phyloP scores from a whole-genome alignment of 1,140 invertebrate genomes.

The Eciton burchellii region DNA sequence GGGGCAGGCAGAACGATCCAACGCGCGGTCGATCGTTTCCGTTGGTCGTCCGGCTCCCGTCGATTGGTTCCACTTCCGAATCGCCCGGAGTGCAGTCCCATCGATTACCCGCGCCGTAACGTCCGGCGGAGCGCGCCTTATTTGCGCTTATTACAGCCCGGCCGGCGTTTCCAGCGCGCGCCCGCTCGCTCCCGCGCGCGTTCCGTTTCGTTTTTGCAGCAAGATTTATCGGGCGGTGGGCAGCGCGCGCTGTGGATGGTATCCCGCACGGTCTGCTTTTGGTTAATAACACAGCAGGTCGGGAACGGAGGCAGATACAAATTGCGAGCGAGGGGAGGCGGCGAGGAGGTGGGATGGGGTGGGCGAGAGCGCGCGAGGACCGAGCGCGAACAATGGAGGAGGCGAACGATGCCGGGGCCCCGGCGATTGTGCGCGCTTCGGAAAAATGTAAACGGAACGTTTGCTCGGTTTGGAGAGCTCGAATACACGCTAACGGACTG shows the following conservation, averaged over 20 bases:
- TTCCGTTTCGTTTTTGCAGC: slow-evolving; percentile 28
- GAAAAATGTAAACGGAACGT: slow-evolving; percentile 47
- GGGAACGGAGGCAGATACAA: slow-evolving; percentile 51
- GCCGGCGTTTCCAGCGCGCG: slow-evolving; percentile 23
- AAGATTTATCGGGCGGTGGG: slow-evolving; percentile 47
- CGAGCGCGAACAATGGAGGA: slow-evolving; percentile 47
- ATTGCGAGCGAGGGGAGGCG: slow-evolving; percentile 30
- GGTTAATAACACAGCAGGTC: slow-evolving; percentile 58
- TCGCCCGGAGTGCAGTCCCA: slow-evolving; percentile 4
- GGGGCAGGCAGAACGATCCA: too few species aligned
- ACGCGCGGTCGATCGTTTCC: too few species aligned
- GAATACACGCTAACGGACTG: slow-evolving; percentile 47
- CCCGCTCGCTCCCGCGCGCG: not conserved
- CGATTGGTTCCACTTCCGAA: not conserved
- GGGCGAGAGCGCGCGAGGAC: slow-evolving; percentile 13
- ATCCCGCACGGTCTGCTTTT: slow-evolving; percentile 47
- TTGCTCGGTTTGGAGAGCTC: slow-evolving; percentile 21
- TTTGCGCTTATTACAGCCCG: slow-evolving; percentile 19
- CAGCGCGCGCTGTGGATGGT: slow-evolving; percentile 14
- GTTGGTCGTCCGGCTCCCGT: too few species aligned
- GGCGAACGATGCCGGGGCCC: slow-evolving; percentile 30
- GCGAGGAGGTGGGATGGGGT: not conserved
- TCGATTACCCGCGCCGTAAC: slow-evolving; percentile 3
- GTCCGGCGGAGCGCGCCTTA: slow-evolving; percentile 28
- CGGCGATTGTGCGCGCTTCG: slow-evolving; percentile 21